Conservation (phyloP, 2,888 invertebrate genomes). For the Pollenia amentaria region DNA sequence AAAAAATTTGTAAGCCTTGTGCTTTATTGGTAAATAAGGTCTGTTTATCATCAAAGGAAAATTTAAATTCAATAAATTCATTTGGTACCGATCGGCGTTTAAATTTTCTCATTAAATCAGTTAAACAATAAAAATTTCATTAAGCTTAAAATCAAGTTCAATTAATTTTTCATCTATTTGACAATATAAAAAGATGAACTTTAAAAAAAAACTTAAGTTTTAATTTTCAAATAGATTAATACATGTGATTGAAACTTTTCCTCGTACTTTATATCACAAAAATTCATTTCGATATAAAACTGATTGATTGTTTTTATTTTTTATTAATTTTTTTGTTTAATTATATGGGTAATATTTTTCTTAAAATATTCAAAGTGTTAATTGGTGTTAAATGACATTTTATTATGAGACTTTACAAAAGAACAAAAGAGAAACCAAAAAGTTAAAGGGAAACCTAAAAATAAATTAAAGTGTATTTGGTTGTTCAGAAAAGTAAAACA, state of each 20-base stretch:
- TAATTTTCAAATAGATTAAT: neutral
- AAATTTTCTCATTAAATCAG: too few relatives aligned
- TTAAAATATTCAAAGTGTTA: conserved; percentile 59
- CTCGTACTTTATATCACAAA: conserved; percentile 49
- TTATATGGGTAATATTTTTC: neutral
- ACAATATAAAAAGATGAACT: neutral
- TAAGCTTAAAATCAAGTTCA: too few relatives aligned
- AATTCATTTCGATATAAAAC: conserved; percentile 49
- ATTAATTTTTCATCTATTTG: neutral
- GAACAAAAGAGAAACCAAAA: neutral
- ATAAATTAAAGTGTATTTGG: conserved; percentile 16
- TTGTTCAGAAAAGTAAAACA: conserved; percentile 16
- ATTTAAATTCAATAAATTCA: too few relatives aligned
- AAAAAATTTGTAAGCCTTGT: too few relatives aligned
- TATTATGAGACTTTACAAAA: conserved; percentile 48
- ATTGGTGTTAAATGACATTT: conserved; percentile 63
- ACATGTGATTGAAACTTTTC: conserved; percentile 56
- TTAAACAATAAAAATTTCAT: too few relatives aligned
- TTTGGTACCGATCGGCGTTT: too few relatives aligned
- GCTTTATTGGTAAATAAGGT: too few relatives aligned
- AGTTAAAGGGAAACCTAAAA: neutral
- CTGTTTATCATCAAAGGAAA: too few relatives aligned
- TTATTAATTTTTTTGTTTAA: conserved; percentile 2
- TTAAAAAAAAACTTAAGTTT: neutral
- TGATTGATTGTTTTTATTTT: conserved; percentile 50